Base-by-base conservation (phyloP, 2,797 vertebrate genomes). In the Fundulus diaphanus region DNA sequence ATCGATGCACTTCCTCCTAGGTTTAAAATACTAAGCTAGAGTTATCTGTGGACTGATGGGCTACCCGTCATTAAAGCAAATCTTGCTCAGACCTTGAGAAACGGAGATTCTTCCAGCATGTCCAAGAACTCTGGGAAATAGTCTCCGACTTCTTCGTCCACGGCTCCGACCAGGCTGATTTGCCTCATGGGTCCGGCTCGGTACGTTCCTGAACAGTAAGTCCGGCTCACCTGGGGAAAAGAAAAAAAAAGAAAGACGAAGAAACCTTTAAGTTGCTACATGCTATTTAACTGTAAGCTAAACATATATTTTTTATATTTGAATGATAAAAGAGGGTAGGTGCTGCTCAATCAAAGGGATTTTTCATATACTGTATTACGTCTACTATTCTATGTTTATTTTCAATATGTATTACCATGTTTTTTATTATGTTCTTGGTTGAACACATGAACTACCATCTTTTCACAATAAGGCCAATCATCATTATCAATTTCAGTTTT, bases 121-220 rank as follows among this genome's bases (percentile, higher is more conserved):
- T 99, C 97, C 68, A 99, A 95, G 88, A 99, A 99, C 85, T 99
- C 98, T 37, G 98, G 98, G 86, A 99, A 99, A 90, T 95, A 99
- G 87, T 99, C 96, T 81, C 98, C 98, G 73, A 99, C 98, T 90
- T 99, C 98, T 95, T 99, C 98, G 33, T 99, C 98, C 87, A 99
- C 97, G 0, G 98, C 98, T 92, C 98, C 98, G 72, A 99, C 98
- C 85, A 99, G 94, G 91, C 98, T 99, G 93, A 99, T 99, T 94
- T 99, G 98, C 84, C 98, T 95, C 98, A 99, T 99, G 16, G 98
- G 97, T 67, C 98, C 98, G 0, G 98, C 97, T 89, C 98, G 92
- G 89, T 98, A 99, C 2, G 98, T 99, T 88, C 98, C 98, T 72
- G 96, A 98, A 94, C 97, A 98, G 91, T 99, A 99, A 0, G 98